Evolutionary conservation across 2,888 invertebrate genomes (phyloP), one percentile per base, ranked within the genome.

Genomic region (Ferrisia virgata): DNA sequence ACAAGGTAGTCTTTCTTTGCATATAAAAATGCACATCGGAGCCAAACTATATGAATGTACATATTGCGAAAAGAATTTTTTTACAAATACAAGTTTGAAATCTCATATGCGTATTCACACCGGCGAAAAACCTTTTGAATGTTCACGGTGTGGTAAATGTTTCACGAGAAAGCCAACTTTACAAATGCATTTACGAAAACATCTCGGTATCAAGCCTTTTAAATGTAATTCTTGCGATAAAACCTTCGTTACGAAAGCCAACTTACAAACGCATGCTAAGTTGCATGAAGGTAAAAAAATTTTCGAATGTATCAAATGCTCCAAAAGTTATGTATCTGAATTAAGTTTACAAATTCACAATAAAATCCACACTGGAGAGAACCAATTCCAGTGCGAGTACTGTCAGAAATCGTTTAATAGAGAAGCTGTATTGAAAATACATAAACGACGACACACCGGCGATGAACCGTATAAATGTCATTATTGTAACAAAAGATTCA

Each of bases 11-110:
- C 80, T 86, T 18, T 85, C 85, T 39, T 79, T 85, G 13, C 86
- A 86, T 76, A 83, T 83, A 9, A 85, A 86, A 80, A 85, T 86
- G 28, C 86, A 86, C 82, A 86, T 86, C 8, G 86, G 86, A 2
- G 85, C 85, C 8, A 84, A 85, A 47, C 82, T 83, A n/a, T 86
- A 85, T 72, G 79, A 84, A 13, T 86, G 86, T 36, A 78, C 72
- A 22, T 47, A 82, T 25, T 86, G 86, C 64, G 85, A 85, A 18
- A 86, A 86, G 78, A 84, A 84, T 9, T 86, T 86, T 76, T 85
- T 84, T 33, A 83, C 85, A 15, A 85, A 85, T 84, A 85, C 86
- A 13, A 85, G 85, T 81, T 64, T 86, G 25, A 78, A 85, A 64
- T 85, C 84, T 31, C 86, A 86, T 72, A 83, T 84, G 76, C 81